Percentiles rank a stretch among this genome's conserved stretches.
Conservation (phyloP, 2,888 invertebrate genomes). For the Drosophila nigritarsus region DNA sequence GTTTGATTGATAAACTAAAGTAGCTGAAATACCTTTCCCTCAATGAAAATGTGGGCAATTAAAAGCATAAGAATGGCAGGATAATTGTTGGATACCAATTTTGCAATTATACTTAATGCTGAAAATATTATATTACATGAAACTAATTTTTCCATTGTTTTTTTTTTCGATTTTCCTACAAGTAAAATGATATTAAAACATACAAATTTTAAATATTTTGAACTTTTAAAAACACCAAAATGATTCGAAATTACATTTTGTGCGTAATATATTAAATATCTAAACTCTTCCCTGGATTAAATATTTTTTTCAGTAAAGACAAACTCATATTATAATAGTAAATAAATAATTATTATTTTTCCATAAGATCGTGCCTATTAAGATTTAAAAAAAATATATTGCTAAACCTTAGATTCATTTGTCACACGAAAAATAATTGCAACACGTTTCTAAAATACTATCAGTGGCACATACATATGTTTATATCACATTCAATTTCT, state of each 20-base stretch:
- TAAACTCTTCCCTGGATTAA: not conserved
- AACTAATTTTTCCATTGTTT: not conserved
- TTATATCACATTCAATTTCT: not conserved
- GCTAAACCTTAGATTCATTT: not conserved
- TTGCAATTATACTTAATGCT: not conserved
- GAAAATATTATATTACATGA: not conserved
- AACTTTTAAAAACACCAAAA: not conserved
- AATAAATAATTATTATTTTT: not conserved
- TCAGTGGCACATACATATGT: not conserved
- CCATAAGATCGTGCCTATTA: not conserved
- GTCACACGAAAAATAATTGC: not conserved
- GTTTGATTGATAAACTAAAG: not conserved
- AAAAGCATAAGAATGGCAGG: not conserved
- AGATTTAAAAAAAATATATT: not conserved
- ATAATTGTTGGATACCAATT: not conserved
- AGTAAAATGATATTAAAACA: not conserved
- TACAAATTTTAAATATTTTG: not conserved
- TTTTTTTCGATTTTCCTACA: not conserved
- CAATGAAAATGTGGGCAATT: not conserved
- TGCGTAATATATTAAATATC: not conserved
- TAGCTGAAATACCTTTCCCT: not conserved
- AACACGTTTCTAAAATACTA: not conserved
- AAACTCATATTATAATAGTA: not conserved
- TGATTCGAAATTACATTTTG: not conserved
- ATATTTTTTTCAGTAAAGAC: not conserved